A percentile compares a stretch with the other conserved stretches of the same genome.
Evolutionary conservation across 2,888 invertebrate species (phyloP).

Genomic region (Amphipyra tragopoginis): DNA sequence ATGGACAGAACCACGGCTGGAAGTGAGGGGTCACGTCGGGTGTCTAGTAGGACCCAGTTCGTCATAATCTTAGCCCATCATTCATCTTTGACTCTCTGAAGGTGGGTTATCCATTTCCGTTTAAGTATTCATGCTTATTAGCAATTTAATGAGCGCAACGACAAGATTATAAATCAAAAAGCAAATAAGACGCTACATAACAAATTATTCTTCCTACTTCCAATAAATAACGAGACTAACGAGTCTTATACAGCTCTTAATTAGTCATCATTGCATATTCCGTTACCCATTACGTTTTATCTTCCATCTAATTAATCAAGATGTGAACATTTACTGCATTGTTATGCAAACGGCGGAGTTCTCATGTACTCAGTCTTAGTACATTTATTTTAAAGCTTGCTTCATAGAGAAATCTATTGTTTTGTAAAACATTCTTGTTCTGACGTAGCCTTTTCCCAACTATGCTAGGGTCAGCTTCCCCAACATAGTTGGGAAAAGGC

Average conservation of each 20-base stretch:
- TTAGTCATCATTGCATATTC: conserved; percentile 14
- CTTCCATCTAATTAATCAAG: conserved; percentile 26
- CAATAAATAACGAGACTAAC: conserved; percentile 10
- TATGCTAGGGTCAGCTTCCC: too few relatives aligned
- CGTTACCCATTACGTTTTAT: conserved; percentile 26
- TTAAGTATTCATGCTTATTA: too few relatives aligned
- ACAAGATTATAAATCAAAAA: too few relatives aligned
- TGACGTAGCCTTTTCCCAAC: too few relatives aligned
- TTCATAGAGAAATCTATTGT: conserved; percentile 1
- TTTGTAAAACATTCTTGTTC: neutral
- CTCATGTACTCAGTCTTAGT: conserved; percentile 8
- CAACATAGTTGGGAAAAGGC: too few relatives aligned
- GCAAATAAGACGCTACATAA: neutral
- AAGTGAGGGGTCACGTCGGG: too few relatives aligned
- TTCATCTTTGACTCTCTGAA: too few relatives aligned
- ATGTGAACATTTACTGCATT: conserved; percentile 15
- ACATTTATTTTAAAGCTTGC: neutral
- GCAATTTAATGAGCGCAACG: too few relatives aligned
- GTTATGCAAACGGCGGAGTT: conserved; percentile 20
- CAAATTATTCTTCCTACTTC: neutral
- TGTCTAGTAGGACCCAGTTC: too few relatives aligned
- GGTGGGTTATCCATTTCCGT: too few relatives aligned
- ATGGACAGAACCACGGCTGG: too few relatives aligned
- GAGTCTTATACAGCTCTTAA: conserved; percentile 16
- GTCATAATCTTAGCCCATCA: too few relatives aligned